These are phyloP conservation scores for Gymnorhina tibicen DNA, from an alignment of 2,113 vertebrate genomes.

Conservation along the genomic window DNA sequence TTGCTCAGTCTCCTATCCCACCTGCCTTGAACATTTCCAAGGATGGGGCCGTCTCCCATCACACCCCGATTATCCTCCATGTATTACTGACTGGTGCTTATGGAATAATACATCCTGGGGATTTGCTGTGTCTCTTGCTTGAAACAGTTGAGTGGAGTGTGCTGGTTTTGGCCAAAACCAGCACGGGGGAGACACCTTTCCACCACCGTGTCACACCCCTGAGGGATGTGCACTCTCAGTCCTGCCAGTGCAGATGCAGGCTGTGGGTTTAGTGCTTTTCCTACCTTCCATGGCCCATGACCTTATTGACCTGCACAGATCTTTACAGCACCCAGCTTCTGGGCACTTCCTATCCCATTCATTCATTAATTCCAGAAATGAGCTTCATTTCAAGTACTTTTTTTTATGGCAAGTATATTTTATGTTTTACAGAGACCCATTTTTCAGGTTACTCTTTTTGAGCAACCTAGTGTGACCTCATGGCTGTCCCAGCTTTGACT, in stretches of 20 bases:
- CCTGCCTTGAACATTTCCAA: background rate
- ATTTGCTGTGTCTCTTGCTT: background rate
- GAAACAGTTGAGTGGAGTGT: background rate
- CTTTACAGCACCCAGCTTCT: background rate
- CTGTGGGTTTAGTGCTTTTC: background rate
- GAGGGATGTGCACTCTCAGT: background rate
- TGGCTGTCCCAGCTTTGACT: background rate
- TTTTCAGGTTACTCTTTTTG: background rate
- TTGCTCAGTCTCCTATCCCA: background rate
- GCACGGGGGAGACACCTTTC: background rate
- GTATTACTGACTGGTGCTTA: background rate
- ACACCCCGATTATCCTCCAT: fast-evolving
- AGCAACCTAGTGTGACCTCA: background rate
- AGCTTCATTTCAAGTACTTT: background rate
- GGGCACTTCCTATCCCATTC: background rate
- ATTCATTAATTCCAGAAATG: background rate
- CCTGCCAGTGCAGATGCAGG: background rate
- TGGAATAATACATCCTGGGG: background rate
- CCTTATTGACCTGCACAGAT: background rate
- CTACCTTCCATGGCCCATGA: background rate
- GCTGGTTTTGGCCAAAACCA: background rate
- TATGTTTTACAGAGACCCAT: background rate
- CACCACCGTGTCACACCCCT: background rate
- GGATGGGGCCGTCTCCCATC: background rate
- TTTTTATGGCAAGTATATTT: background rate